These are phyloP conservation scores for Hyperoplus lanceolatus DNA, from an alignment of 2,797 vertebrate species.

Conservation along the genomic window DNA sequence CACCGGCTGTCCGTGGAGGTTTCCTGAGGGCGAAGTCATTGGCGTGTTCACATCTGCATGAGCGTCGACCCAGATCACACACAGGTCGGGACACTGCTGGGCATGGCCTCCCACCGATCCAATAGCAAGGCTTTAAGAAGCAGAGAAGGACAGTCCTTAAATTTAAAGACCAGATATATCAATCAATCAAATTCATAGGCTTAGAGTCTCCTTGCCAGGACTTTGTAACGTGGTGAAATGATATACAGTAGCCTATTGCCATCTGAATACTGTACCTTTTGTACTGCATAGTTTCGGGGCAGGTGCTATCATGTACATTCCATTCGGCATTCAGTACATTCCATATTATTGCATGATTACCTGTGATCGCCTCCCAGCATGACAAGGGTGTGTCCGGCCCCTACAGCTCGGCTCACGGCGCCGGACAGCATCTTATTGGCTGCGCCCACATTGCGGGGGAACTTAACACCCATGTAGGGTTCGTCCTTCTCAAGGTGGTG, in stretches of 20 bases:
- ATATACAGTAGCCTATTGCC: neutral
- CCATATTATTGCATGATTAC: conserved; percentile 72
- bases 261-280: neutral
- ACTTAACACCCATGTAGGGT: conserved; percentile 89
- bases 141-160: neutral
- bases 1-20: conserved; percentile 95
- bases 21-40: conserved; percentile 92
- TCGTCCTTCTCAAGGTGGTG: conserved; percentile 91
- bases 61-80: conserved; percentile 97
- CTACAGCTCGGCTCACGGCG: conserved; percentile 89
- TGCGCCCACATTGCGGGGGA: conserved; percentile 92
- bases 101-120: conserved; percentile 94
- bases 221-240: neutral
- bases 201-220: neutral
- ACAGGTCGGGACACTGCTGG: conserved; percentile 91
- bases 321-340: neutral
- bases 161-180: conserved; percentile 7
- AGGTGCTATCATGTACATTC: neutral
- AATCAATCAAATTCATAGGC: neutral
- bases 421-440: conserved; percentile 91
- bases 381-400: conserved; percentile 91
- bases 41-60: conserved; percentile 97
- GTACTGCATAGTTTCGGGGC: neutral
- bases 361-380: conserved; percentile 98
- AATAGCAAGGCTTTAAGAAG: conserved; percentile 89